These are phyloP conservation scores for Meleagris gallopavo DNA, from an alignment of 2,113 vertebrate genomes.

Conservation along the genomic window DNA sequence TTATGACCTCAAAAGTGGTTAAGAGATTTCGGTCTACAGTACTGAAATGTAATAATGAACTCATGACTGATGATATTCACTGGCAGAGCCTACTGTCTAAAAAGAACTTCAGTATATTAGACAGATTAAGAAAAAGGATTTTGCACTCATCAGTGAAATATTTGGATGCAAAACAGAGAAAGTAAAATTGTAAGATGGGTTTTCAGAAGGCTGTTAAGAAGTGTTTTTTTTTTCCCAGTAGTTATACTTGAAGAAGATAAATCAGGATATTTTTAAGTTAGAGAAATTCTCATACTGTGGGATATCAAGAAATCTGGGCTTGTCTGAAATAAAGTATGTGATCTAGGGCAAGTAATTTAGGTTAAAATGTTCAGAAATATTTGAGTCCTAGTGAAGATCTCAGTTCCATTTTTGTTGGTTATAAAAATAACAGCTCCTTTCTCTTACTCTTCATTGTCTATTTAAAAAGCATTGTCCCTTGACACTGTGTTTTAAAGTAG, in stretches of 20 bases:
- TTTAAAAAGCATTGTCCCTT: not conserved
- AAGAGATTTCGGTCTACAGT: not conserved
- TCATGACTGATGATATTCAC: not conserved
- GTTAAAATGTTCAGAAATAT: not conserved
- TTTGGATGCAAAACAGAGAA: not conserved
- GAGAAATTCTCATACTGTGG: not conserved
- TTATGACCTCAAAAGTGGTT: not conserved
- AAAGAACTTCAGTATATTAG: not conserved
- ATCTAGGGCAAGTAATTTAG: not conserved
- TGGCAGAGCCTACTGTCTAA: not conserved
- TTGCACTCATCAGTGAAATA: not conserved
- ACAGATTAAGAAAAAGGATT: not conserved
- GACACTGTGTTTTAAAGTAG: not conserved
- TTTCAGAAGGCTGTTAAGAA: not conserved
- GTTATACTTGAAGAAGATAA: constrained; percentile 23
- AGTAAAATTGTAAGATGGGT: not conserved
- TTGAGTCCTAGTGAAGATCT: not conserved
- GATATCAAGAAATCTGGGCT: not conserved
- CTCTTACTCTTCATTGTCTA: not conserved
- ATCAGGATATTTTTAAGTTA: not conserved
- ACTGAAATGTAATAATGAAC: not conserved
- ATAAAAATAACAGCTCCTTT: not conserved
- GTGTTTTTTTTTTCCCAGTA: not conserved
- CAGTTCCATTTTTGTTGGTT: not conserved
- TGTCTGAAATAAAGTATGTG: not conserved